A percentile compares a stretch with the other conserved stretches of the same genome.
phyloP scores from a whole-genome alignment of 2,113 vertebrate species.

The Solea solea region DNA sequence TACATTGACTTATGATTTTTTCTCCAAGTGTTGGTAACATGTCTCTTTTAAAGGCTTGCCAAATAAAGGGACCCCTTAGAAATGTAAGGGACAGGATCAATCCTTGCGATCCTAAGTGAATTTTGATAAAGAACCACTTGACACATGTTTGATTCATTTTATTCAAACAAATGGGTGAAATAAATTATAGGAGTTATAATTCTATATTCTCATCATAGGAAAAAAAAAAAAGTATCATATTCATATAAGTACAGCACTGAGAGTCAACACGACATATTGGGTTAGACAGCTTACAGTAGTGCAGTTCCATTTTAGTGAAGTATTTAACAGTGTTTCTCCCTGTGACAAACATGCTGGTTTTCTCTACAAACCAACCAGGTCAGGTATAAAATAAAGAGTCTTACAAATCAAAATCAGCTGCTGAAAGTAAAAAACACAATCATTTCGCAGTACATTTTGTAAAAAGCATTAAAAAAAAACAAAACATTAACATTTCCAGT shows the following conservation, averaged over 20 bases:
- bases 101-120: too few species aligned
- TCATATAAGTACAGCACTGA: slow-evolving; percentile 72
- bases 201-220: slow-evolving; percentile 8
- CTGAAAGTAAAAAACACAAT: slow-evolving; percentile 43
- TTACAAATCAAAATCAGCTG: slow-evolving; percentile 44
- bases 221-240: background rate
- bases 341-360: slow-evolving; percentile 7
- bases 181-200: slow-evolving; percentile 48
- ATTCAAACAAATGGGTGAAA: slow-evolving; percentile 61
- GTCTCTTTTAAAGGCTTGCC: too few species aligned
- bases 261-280: slow-evolving; percentile 37
- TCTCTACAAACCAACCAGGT: slow-evolving; percentile 30
- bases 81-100: too few species aligned
- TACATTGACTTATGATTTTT: too few species aligned
- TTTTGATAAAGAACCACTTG: too few species aligned
- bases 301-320: slow-evolving; percentile 38
- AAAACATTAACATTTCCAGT: slow-evolving; percentile 73
- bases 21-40: too few species aligned
- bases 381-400: slow-evolving; percentile 52
- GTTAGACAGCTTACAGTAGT: slow-evolving; percentile 34
- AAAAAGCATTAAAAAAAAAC: background rate
- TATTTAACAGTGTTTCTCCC: background rate
- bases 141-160: slow-evolving; percentile 57
- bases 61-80: too few species aligned
- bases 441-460: background rate